Percentiles rank a stretch among this genome's conserved stretches.
Evolutionary conservation across 2,797 vertebrate genomes (phyloP).

Genomic region (Acomys russatus): DNA sequence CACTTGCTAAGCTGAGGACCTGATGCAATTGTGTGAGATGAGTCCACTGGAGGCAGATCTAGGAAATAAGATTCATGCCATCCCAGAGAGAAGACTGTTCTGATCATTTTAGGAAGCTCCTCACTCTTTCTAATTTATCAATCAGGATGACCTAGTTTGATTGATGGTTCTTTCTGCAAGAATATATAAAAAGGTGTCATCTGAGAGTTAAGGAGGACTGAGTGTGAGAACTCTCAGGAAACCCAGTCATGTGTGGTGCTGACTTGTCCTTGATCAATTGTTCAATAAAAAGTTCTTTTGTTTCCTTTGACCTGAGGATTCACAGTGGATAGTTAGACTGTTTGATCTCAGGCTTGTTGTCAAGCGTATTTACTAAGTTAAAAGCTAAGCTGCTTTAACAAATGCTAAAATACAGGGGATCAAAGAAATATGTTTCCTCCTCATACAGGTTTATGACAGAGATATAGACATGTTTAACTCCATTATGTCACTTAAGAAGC

Average conservation of each 20-base stretch:
- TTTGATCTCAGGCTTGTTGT: not conserved
- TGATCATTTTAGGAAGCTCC: not conserved
- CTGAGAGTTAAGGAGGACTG: not conserved
- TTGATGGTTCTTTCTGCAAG: not conserved
- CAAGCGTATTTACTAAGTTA: not conserved
- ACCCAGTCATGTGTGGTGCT: not conserved
- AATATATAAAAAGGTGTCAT: not conserved
- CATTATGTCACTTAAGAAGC: not conserved
- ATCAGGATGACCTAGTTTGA: not conserved
- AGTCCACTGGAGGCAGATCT: not conserved
- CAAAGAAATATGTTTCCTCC: not conserved
- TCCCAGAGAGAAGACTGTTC: not conserved
- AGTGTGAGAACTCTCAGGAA: slow-evolving; percentile 17
- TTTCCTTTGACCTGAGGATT: not conserved
- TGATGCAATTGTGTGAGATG: not conserved
- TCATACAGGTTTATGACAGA: not conserved
- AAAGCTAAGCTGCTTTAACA: not conserved
- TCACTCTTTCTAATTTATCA: not conserved
- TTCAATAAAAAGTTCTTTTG: not conserved
- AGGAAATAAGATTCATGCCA: not conserved
- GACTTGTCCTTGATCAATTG: not conserved
- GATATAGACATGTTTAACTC: not conserved
- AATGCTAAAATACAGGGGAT: not conserved
- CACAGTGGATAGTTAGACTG: not conserved
- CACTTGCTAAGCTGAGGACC: not conserved